phyloP scores from a whole-genome alignment of 1,140 invertebrate species.

The Trialeurodes vaporariorum region DNA sequence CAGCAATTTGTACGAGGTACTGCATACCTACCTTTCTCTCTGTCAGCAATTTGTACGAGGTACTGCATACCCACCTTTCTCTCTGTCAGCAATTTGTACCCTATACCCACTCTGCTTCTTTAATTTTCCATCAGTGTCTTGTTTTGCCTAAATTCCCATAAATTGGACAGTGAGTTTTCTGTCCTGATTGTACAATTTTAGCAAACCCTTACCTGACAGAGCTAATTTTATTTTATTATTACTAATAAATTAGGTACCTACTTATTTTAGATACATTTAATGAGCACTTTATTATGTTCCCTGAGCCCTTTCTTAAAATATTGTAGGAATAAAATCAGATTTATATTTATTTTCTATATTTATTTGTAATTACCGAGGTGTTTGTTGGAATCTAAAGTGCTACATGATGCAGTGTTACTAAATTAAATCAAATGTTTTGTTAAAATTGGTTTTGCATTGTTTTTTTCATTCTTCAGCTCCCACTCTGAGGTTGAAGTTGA shows the following conservation, averaged over 20 bases:
- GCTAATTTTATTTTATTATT: neutral
- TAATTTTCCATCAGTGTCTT: no score
- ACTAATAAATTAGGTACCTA: neutral
- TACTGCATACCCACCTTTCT: no score
- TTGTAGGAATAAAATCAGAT: neutral
- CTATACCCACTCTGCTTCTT: no score
- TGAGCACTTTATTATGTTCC: neutral
- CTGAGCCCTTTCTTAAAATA: neutral
- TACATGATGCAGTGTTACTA: neutral
- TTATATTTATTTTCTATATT: conserved; percentile 1
- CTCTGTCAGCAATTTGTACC: no score
- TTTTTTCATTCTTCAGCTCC: no score
- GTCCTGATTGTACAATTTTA: no score
- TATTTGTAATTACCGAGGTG: neutral
- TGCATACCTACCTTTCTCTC: no score
- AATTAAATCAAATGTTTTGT: neutral
- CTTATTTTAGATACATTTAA: neutral
- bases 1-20: no score
- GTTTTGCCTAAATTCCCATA: no score
- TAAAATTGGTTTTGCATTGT: neutral
- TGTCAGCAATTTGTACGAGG: no score
- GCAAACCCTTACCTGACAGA: neutral
- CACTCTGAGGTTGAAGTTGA: no score
- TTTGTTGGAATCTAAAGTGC: neutral
- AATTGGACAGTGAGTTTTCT: no score